Evolutionary conservation across 2,888 invertebrate genomes (phyloP).

Genomic region (Sipha maydis): DNA sequence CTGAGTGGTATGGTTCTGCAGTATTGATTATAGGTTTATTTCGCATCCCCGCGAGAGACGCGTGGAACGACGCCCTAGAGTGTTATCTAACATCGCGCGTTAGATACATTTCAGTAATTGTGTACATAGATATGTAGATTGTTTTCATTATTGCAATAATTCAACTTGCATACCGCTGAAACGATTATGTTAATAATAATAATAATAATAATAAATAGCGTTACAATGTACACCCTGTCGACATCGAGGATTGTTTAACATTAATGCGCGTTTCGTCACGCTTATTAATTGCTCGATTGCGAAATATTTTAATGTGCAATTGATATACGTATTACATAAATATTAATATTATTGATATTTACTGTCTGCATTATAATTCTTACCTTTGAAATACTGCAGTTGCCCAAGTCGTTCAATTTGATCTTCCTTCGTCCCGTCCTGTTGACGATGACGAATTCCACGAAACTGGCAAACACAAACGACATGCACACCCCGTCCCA

Average conservation of each 20-base stretch:
- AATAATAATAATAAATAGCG: too few species aligned
- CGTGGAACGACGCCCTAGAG: neutral
- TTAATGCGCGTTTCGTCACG: too few species aligned
- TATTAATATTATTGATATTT: too few species aligned
- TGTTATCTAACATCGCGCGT: neutral
- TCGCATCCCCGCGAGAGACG: neutral
- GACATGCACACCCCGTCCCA: conserved; percentile 98
- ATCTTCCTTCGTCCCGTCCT: conserved; percentile 84
- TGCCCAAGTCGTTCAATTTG: neutral
- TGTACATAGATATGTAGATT: neutral
- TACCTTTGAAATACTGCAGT: conserved; percentile 16
- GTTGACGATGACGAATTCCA: conserved; percentile 95
- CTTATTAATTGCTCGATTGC: too few species aligned
- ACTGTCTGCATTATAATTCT: neutral
- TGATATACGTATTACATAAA: neutral
- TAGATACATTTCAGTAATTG: neutral
- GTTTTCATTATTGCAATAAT: neutral
- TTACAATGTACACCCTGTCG: too few species aligned
- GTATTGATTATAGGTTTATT: neutral
- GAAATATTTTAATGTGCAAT: too few species aligned
- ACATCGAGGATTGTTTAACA: too few species aligned
- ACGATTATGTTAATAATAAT: neutral
- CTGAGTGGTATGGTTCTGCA: neutral
- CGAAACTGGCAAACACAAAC: conserved; percentile 92
- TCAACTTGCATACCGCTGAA: neutral